These are phyloP conservation scores for Bugulina stolonifera DNA, from an alignment of 2,888 invertebrate genomes.

Conservation along the genomic window DNA sequence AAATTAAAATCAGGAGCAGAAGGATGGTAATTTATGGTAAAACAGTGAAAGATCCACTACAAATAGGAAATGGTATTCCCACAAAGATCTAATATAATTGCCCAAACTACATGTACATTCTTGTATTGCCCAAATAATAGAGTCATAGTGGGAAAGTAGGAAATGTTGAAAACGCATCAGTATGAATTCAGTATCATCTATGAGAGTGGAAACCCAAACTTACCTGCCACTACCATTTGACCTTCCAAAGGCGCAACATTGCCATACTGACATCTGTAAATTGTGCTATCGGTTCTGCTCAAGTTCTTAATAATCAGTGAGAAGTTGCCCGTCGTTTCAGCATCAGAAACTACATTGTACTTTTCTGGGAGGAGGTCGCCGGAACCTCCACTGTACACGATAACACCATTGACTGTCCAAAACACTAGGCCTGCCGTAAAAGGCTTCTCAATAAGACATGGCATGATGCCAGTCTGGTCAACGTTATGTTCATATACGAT, in stretches of 20 bases:
- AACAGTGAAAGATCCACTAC: no score
- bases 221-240: neutral
- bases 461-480: neutral
- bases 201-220: neutral
- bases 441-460: neutral
- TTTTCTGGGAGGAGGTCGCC: neutral
- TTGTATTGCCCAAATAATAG: no score
- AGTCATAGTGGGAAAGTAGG: no score
- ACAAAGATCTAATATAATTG: no score
- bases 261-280: neutral
- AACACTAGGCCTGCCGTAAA: neutral
- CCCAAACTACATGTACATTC: no score
- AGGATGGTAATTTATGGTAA: no score
- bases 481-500: neutral
- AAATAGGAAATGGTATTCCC: no score
- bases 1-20: no score
- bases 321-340: neutral
- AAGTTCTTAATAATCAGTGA: neutral
- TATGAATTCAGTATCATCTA: no score
- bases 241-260: neutral
- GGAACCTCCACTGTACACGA: neutral
- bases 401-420: neutral
- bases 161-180: no score
- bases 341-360: neutral
- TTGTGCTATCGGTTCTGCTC: neutral